These are phyloP conservation scores for Callithrix jacchus DNA, from an alignment of 2,113 vertebrate genomes.

Conservation along the genomic window DNA sequence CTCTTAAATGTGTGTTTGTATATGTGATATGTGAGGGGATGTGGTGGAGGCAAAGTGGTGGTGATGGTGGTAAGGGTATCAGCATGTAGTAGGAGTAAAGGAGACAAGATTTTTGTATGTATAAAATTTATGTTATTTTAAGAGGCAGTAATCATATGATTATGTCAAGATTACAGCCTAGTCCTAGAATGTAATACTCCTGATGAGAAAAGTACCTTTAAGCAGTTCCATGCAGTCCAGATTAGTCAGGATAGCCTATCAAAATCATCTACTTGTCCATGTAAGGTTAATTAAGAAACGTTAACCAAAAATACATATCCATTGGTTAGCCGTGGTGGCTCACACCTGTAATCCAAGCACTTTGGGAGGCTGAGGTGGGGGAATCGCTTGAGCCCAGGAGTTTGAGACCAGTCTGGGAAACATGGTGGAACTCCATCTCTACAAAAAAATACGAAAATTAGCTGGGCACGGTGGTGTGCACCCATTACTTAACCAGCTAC, in stretches of 20 bases:
- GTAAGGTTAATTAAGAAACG: neutral
- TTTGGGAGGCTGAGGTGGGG: no score
- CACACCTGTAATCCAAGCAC: no score
- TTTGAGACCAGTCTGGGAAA: no score
- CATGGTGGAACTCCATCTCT: no score
- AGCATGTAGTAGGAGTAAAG: neutral
- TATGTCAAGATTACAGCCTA: neutral
- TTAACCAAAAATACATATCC: neutral
- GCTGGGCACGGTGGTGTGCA: no score
- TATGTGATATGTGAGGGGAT: neutral
- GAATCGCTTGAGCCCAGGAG: no score
- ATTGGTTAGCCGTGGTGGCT: neutral
- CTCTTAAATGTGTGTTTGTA: neutral
- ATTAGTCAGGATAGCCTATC: neutral
- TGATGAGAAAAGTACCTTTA: neutral
- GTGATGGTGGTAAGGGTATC: neutral
- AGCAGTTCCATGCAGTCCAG: neutral
- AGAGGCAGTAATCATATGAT: neutral
- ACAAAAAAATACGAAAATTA: no score
- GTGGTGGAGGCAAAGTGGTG: neutral
- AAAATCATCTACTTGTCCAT: neutral
- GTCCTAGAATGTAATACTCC: neutral
- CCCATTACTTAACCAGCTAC: no score
- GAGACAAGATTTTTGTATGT: neutral
- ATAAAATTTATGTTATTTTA: conserved; percentile 18